A percentile compares a stretch with the other conserved stretches of the same genome.
Conservation (phyloP, 2,113 vertebrate genomes). For the Ammodytes marinus region DNA sequence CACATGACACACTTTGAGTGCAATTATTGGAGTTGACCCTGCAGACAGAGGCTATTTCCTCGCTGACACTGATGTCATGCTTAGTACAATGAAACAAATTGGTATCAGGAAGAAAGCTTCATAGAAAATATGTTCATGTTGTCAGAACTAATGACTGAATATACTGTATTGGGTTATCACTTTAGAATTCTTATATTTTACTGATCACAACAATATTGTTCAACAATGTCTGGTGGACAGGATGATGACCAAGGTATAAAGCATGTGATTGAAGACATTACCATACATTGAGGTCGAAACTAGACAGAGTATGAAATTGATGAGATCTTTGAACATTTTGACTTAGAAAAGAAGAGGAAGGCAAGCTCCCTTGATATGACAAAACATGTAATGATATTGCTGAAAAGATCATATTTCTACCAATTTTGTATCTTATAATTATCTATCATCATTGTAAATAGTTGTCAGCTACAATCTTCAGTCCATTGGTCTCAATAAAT, state of each 20-base stretch:
- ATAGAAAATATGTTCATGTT: not conserved
- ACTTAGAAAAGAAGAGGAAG: not conserved
- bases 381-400: not conserved
- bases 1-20: conserved; percentile 36
- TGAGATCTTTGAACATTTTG: too few relatives aligned
- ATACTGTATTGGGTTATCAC: not conserved
- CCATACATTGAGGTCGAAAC: not conserved
- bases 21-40: conserved; percentile 41
- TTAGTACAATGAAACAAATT: not conserved
- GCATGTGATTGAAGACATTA: not conserved
- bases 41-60: not conserved
- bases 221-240: not conserved
- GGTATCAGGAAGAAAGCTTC: not conserved
- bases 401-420: not conserved
- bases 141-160: not conserved
- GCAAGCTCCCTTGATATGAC: not conserved
- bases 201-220: too few relatives aligned
- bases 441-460: too few relatives aligned
- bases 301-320: not conserved
- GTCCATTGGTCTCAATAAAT: not conserved
- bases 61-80: conserved; percentile 6
- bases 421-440: too few relatives aligned
- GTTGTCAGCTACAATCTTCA: not conserved
- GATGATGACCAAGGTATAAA: not conserved
- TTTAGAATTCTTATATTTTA: not conserved